These are phyloP conservation scores for Ooceraea biroi DNA, from an alignment of 1,140 invertebrate genomes.

Conservation along the genomic window DNA sequence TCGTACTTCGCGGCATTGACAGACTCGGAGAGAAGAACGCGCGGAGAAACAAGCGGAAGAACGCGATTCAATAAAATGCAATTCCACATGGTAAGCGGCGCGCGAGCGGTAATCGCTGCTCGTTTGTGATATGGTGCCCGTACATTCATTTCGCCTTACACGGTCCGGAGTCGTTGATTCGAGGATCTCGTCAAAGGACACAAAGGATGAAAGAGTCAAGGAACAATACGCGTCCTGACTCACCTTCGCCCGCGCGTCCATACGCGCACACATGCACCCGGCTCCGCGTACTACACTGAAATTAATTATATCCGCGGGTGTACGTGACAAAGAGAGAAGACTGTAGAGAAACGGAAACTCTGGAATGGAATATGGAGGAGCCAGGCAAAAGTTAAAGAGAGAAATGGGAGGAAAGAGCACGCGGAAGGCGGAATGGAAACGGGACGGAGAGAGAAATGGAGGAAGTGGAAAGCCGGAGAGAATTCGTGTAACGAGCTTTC, in stretches of 20 bases:
- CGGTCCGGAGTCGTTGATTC: conserved; percentile 29
- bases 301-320: conserved; percentile 74
- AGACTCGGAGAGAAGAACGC: neutral
- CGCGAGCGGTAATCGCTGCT: neutral
- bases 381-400: conserved; percentile 46
- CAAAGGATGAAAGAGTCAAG: conserved; percentile 68
- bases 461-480: conserved; percentile 62
- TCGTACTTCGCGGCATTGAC: neutral
- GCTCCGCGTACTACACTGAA: too few species aligned
- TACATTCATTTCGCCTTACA: conserved; percentile 5
- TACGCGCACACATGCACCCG: conserved; percentile 55
- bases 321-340: conserved; percentile 64
- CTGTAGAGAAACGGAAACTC: conserved; percentile 35
- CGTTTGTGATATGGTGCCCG: conserved; percentile 12
- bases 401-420: conserved; percentile 41
- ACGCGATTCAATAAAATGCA: conserved; percentile 36
- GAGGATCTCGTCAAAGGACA: conserved; percentile 59
- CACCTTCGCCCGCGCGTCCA: conserved; percentile 10
- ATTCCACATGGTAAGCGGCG: conserved; percentile 27
- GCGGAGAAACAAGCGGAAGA: neutral
- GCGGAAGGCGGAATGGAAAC: neutral
- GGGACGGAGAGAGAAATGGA: conserved; percentile 32
- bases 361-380: conserved; percentile 44
- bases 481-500: conserved; percentile 52
- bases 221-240: conserved; percentile 67